Evolutionary conservation across 2,888 invertebrate genomes (phyloP).

Genomic region (Ferrisia virgata): DNA sequence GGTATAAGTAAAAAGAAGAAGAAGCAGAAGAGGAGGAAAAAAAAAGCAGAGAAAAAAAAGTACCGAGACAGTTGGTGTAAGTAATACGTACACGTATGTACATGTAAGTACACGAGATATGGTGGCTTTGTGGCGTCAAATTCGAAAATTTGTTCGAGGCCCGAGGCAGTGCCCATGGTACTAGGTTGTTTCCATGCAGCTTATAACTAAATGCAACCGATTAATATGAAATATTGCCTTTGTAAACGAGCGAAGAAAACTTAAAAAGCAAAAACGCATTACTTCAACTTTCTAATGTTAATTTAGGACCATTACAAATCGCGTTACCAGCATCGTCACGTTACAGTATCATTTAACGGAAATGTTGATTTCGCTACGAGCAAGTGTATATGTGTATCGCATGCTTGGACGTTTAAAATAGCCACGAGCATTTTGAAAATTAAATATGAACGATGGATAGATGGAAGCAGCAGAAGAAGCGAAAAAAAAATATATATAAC

Average conservation of each 20-base stretch:
- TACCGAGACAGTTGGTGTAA: neutral
- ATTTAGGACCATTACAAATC: slow-evolving; percentile 39
- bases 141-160: slow-evolving; percentile 15
- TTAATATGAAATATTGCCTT: slow-evolving; percentile 41
- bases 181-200: neutral
- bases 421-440: slow-evolving; percentile 19
- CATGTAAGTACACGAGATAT: neutral
- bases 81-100: no score
- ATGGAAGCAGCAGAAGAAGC: neutral
- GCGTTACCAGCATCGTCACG: slow-evolving; percentile 31
- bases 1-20: neutral
- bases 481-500: slow-evolving; percentile 5
- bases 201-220: slow-evolving; percentile 7
- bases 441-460: slow-evolving; percentile 11
- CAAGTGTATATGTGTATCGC: slow-evolving; percentile 14
- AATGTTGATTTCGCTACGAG: slow-evolving; percentile 30
- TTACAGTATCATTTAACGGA: slow-evolving; percentile 40
- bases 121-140: slow-evolving; percentile 8
- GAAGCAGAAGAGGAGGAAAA: neutral
- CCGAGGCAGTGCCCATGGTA: neutral
- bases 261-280: slow-evolving; percentile 30
- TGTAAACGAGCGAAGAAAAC: slow-evolving; percentile 4
- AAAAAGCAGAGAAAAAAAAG: slow-evolving; percentile 4
- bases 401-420: slow-evolving; percentile 13
- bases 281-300: slow-evolving; percentile 36